These are phyloP conservation scores for Rhynchomys soricoides DNA, from an alignment of 2,113 vertebrate genomes.

Conservation along the genomic window DNA sequence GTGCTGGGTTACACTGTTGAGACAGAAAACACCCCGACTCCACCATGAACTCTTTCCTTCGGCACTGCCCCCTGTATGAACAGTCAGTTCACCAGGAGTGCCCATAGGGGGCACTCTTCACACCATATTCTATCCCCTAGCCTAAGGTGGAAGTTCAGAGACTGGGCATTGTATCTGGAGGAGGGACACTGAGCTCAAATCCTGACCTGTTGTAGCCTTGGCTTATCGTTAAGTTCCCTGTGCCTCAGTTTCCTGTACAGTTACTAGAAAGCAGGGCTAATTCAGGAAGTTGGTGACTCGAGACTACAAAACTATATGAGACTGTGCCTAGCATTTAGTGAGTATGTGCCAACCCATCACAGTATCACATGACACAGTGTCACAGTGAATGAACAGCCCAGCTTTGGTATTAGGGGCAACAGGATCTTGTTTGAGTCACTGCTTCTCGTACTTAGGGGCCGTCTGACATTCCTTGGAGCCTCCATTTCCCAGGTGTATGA, in stretches of 20 bases:
- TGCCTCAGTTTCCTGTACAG: neutral
- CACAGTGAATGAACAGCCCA: neutral
- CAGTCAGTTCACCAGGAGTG: neutral
- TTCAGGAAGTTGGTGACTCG: neutral
- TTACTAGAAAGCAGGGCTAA: neutral
- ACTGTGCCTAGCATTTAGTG: neutral
- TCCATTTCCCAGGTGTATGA: neutral
- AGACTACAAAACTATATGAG: neutral
- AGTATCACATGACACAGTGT: neutral
- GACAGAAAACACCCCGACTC: neutral
- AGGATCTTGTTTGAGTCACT: neutral
- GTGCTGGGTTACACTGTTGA: neutral
- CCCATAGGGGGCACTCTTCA: neutral
- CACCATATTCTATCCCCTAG: rapidly evolving
- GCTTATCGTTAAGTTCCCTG: neutral
- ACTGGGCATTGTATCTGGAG: neutral
- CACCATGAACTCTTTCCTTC: neutral
- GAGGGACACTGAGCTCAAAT: neutral
- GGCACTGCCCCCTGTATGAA: neutral
- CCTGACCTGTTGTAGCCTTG: neutral
- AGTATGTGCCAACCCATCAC: too few species aligned
- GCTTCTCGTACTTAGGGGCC: neutral
- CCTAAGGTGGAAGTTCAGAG: neutral
- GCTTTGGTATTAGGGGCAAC: neutral
- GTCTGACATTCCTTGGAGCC: neutral